Percentiles rank a stretch among this genome's conserved stretches.
Evolutionary conservation across 2,797 vertebrate species (phyloP).

Genomic region (Onychomys leucogaster): DNA sequence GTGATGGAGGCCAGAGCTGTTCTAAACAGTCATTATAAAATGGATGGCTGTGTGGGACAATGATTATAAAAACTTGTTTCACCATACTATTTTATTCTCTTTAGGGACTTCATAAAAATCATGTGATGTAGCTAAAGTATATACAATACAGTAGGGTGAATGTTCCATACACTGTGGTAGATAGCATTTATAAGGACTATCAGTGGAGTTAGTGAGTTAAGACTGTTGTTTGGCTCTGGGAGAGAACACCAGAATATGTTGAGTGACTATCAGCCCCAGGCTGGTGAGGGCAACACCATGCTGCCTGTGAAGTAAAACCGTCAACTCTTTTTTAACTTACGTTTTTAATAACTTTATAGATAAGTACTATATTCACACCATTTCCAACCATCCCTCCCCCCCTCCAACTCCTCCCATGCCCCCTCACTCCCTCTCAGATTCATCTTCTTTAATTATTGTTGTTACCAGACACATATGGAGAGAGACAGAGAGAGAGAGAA

Average conservation of each 20-base stretch:
- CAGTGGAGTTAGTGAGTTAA: background rate
- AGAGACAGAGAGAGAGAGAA: background rate
- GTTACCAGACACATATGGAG: background rate
- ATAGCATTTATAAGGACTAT: background rate
- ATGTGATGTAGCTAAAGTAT: background rate
- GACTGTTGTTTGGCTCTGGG: background rate
- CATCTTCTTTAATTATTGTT: background rate
- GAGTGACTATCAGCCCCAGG: background rate
- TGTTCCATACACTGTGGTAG: background rate
- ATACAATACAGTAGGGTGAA: background rate
- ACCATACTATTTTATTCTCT: background rate
- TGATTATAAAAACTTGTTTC: background rate
- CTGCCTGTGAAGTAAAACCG: background rate
- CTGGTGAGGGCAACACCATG: background rate
- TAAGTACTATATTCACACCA: background rate
- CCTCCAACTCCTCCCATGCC: background rate
- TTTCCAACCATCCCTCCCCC: background rate
- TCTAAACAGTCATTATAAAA: conserved; percentile 28
- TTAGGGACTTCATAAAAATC: background rate
- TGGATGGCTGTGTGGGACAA: background rate
- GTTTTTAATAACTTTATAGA: background rate
- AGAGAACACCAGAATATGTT: background rate
- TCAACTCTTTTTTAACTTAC: background rate
- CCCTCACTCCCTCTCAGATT: background rate
- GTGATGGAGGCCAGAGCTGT: background rate